Evolutionary conservation across 2,113 vertebrate species (phyloP), one percentile per base, ranked within the genome.

Genomic region (Cyprinodon tularosa): DNA sequence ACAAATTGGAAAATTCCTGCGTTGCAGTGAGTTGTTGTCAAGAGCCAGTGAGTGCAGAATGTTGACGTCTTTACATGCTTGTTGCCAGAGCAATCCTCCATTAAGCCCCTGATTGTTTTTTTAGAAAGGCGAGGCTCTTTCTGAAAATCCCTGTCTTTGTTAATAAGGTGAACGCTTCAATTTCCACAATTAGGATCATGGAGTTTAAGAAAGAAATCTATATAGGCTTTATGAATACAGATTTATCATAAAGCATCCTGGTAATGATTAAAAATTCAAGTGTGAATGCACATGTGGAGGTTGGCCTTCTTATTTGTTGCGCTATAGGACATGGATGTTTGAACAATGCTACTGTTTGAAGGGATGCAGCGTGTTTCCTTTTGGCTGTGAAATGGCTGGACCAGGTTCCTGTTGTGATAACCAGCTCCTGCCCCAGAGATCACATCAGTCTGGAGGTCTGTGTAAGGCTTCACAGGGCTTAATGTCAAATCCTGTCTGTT

Each of bases 1-100:
- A 91, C 83, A 92, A 91, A 90, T 72, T 77, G 81, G 69, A 85
- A 90, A 91, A 92, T 93, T 89, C 90, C 87, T 81, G 37, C 1
- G 42, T 83, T 70, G 66, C 47, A 67, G 72, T 75, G 87, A 84
- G 76, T 76, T 80, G 87, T 82, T 90, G 91, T 91, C 80, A 77
- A 65, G 84, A 74, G 78, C 86, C 88, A 89, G 91, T 77, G 87
- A 92, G 87, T 81, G 87, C 86, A 79, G 82, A 57, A 36, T 15
- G 12, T 44, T 94, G 93, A 93, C 84, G 91, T 92, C 86, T 77
- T 90, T 84, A 70, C 73, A 15, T 62, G 42, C 50, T 57, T 11
- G 70, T 91, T 84, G 48, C 87, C 71, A 64, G 3, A 57, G 74
- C 74, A 88, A 86, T 81, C 7, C 61, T 83, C 91, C 85, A 84